Evolutionary conservation across 1,140 invertebrate genomes (phyloP).

Genomic region (Halesus radiatus): DNA sequence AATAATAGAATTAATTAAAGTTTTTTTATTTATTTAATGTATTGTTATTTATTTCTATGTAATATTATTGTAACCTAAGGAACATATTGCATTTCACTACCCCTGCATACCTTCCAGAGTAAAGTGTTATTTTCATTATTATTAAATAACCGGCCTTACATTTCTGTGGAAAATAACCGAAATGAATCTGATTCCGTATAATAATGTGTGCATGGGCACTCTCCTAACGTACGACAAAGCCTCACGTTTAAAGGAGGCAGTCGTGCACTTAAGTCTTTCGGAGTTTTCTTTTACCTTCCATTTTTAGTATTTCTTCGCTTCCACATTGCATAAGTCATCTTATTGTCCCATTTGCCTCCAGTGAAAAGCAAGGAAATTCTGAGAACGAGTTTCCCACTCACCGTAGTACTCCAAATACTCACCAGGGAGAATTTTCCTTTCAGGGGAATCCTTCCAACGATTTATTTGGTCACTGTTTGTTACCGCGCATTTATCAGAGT

Average conservation of each 20-base stretch:
- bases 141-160: too few species aligned
- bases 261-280: conserved; percentile 17
- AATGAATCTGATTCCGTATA: too few species aligned
- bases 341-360: conserved; percentile 45
- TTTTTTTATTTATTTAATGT: too few species aligned
- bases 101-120: too few species aligned
- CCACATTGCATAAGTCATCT: conserved; percentile 42
- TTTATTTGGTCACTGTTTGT: conserved; percentile 48
- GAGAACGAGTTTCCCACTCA: not conserved
- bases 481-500: conserved; percentile 42
- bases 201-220: too few species aligned
- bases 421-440: conserved; percentile 8
- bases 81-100: too few species aligned
- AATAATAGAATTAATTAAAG: too few species aligned
- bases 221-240: not conserved
- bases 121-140: too few species aligned
- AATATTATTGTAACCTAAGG: too few species aligned
- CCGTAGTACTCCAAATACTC: not conserved
- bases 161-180: too few species aligned
- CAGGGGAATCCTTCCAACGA: not conserved
- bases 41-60: too few species aligned
- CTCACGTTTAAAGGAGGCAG: conserved; percentile 3
- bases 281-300: not conserved
- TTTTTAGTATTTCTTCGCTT: not conserved
- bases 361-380: conserved; percentile 31